Evolutionary conservation across 2,888 invertebrate species (phyloP).

Genomic region (Thalpophila matura): DNA sequence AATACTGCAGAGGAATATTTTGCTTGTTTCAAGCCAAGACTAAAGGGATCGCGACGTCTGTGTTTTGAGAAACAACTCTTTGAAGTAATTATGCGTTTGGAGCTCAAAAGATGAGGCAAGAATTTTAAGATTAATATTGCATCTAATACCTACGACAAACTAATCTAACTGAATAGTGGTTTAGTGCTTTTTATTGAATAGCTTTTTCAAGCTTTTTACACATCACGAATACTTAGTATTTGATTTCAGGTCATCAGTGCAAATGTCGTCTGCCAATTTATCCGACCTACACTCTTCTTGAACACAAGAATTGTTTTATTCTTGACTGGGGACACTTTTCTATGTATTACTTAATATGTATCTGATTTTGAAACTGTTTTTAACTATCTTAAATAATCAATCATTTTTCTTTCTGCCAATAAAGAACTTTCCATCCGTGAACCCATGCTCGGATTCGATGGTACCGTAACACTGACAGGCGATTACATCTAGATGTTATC

Average conservation of each 20-base stretch:
- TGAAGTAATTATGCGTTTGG: neutral
- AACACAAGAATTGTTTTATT: no score
- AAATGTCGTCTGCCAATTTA: no score
- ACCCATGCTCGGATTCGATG: conserved; percentile 10
- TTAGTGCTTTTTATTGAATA: no score
- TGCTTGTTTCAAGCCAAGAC: neutral
- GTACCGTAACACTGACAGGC: conserved; percentile 35
- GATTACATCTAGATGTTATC: conserved; percentile 48
- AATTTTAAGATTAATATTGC: neutral
- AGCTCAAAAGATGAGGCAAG: neutral
- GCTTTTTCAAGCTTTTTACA: no score
- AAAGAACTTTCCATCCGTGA: conserved; percentile 30
- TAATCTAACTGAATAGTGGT: no score
- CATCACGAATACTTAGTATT: no score
- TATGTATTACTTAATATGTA: no score
- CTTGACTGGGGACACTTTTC: no score
- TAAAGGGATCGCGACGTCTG: neutral
- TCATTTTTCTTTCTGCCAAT: neutral
- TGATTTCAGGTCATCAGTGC: no score
- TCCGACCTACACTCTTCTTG: no score
- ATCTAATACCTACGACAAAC: no score
- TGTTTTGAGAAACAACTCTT: neutral
- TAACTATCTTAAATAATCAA: neutral
- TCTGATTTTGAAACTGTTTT: neutral
- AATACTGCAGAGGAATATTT: conserved; percentile 4